These are phyloP conservation scores for Muscicapa comitata DNA, from an alignment of 2,797 vertebrate genomes.

Conservation along the genomic window DNA sequence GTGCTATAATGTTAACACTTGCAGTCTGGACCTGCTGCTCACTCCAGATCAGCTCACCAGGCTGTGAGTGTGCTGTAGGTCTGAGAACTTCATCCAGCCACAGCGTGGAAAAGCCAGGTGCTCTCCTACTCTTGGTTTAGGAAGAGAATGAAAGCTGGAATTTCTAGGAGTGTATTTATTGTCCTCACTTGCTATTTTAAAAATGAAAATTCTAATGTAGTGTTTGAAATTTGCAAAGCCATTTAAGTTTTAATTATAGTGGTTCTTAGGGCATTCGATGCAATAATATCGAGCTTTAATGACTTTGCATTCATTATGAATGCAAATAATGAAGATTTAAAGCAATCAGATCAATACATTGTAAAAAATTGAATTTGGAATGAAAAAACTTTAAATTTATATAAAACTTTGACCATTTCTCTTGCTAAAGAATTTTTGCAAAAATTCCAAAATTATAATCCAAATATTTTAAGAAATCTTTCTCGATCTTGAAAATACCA, in stretches of 20 bases:
- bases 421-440: background rate
- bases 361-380: background rate
- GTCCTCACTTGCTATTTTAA: background rate
- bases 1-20: background rate
- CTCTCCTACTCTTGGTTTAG: background rate
- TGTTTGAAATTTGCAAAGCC: background rate
- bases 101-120: background rate
- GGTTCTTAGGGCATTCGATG: background rate
- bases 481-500: background rate
- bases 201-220: background rate
- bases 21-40: background rate
- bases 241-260: background rate
- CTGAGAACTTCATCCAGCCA: background rate
- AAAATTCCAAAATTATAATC: background rate
- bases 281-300: background rate
- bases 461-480: background rate
- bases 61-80: background rate
- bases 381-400: background rate
- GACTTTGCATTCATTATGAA: background rate
- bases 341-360: background rate
- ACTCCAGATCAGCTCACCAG: background rate
- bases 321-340: background rate
- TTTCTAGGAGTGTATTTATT: background rate
- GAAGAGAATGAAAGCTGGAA: background rate
- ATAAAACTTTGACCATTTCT: background rate